phyloP scores from a whole-genome alignment of 2,888 invertebrate genomes.

The Drosophila maculinotata region DNA sequence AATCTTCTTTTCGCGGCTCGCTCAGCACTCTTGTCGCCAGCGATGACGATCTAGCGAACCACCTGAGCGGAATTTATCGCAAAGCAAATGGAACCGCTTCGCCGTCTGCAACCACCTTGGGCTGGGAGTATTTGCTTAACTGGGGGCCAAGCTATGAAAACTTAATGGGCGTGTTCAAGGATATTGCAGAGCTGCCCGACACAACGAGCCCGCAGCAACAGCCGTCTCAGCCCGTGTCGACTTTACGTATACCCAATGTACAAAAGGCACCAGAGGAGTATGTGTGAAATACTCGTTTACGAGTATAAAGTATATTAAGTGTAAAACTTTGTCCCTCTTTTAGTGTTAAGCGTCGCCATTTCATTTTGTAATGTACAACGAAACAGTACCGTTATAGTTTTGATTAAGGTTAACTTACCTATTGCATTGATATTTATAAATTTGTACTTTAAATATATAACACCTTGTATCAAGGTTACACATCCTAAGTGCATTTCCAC shows the following conservation, averaged over 20 bases:
- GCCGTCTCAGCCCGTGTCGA: conserved; percentile 85
- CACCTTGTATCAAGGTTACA: conserved; percentile 85
- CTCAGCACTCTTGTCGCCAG: conserved; percentile 97
- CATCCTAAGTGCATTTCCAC: conserved; percentile 58
- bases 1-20: conserved; percentile 97
- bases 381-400: conserved; percentile 34
- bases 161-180: conserved; percentile 97
- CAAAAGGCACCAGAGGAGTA: conserved; percentile 96
- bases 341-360: conserved; percentile 70
- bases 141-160: conserved; percentile 99
- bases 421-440: conserved; percentile 43
- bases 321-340: conserved; percentile 38
- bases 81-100: conserved; percentile 90
- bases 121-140: conserved; percentile 97
- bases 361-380: conserved; percentile 69
- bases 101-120: conserved; percentile 91
- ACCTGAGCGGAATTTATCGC: conserved; percentile 92
- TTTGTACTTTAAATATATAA: conserved; percentile 45
- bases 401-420: conserved; percentile 13
- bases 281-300: conserved; percentile 86
- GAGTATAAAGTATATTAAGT: conserved; percentile 50
- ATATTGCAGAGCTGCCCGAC: conserved; percentile 97
- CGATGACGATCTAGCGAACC: conserved; percentile 95
- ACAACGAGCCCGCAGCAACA: conserved; percentile 90
- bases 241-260: conserved; percentile 91